These are phyloP conservation scores for Babylonia areolata DNA, from an alignment of 1,140 invertebrate species.

Conservation along the genomic window DNA sequence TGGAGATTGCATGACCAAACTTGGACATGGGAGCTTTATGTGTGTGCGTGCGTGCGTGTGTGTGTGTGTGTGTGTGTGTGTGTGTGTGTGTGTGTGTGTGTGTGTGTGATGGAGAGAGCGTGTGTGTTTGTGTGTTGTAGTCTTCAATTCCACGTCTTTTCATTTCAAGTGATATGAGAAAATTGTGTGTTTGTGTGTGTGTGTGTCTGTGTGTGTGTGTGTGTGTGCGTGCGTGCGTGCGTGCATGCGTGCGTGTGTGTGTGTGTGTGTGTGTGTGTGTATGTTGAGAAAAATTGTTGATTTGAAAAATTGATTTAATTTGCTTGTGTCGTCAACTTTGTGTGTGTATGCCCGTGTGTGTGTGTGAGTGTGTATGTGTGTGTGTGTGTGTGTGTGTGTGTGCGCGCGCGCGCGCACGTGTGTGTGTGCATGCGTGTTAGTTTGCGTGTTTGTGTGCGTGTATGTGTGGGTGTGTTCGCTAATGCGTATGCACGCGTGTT, in stretches of 20 bases:
- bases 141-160: background rate
- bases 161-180: no score
- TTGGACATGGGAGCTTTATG: background rate
- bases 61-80: background rate
- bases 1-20: no score
- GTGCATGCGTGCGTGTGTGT: background rate
- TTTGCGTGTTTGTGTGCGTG: background rate
- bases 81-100: conserved; percentile 6
- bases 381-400: background rate
- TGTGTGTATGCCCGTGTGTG: background rate
- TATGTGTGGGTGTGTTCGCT: background rate
- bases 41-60: background rate
- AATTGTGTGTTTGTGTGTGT: background rate
- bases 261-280: background rate
- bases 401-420: background rate
- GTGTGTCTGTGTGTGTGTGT: background rate
- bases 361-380: background rate
- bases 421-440: background rate
- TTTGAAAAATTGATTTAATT: no score
- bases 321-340: background rate
- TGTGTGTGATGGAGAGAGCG: background rate
- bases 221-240: background rate
- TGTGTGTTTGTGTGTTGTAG: background rate
- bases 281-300: background rate
- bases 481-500: background rate